A percentile compares a stretch with the other conserved stretches of the same genome.
These are phyloP conservation scores for Ia io DNA, from an alignment of 2,113 vertebrate species.

Conservation along the genomic window DNA sequence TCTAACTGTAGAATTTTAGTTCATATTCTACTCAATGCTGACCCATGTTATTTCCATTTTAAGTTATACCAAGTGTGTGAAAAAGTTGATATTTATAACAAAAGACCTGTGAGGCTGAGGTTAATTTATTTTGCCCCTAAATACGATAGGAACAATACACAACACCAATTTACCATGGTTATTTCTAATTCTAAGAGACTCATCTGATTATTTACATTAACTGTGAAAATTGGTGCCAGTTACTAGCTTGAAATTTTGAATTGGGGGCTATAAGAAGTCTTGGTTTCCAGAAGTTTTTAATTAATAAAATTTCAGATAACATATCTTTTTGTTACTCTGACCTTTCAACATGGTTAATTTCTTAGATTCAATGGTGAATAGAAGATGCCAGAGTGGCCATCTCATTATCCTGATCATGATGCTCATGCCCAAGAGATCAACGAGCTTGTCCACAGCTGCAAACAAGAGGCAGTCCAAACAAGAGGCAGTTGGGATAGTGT, in stretches of 20 bases:
- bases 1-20: not conserved
- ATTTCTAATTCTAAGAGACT: not conserved
- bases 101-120: not conserved
- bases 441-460: not conserved
- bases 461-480: not conserved
- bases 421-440: not conserved
- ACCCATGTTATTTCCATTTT: constrained; percentile 13
- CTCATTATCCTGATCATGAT: not conserved
- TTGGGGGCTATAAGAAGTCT: not conserved
- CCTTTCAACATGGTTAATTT: not conserved
- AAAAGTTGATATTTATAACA: constrained; percentile 14
- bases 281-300: not conserved
- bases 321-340: not conserved
- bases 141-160: not conserved
- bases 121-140: constrained; percentile 22
- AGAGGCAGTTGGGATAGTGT: not conserved
- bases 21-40: not conserved
- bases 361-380: not conserved
- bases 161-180: not conserved
- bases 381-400: not conserved
- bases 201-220: not conserved
- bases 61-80: not conserved
- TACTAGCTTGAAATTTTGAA: constrained; percentile 7
- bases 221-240: not conserved
- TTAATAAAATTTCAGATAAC: not conserved